Evolutionary conservation across 37 sponge, comb jelly and placozoan genomes (phyloP).

Genomic region (Halichondria panicea): DNA sequence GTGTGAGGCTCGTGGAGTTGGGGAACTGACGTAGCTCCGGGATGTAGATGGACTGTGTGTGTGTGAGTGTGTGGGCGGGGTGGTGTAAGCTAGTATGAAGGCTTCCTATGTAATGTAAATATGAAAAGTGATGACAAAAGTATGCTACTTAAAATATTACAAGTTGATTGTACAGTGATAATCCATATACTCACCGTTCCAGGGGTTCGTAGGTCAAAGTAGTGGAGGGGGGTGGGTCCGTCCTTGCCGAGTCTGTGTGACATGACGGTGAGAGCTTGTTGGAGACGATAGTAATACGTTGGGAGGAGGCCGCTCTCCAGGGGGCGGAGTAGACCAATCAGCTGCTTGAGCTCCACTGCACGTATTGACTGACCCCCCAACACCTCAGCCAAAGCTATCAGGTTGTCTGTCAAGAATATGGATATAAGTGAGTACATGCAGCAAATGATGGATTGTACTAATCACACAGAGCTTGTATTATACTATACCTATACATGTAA

Average conservation of each 20-base stretch:
- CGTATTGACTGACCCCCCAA: conserved; percentile 74
- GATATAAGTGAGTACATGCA: background rate
- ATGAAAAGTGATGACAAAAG: too few species aligned
- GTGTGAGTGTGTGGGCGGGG: background rate
- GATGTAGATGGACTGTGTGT: conserved; percentile 44
- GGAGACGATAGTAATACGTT: conserved; percentile 57
- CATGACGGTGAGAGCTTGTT: conserved; percentile 47
- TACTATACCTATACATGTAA: background rate
- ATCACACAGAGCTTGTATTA: background rate
- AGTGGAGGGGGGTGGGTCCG: conserved; percentile 45
- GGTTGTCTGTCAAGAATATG: conserved; percentile 29
- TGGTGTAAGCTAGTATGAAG: background rate
- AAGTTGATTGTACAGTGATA: too few species aligned
- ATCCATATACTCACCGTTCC: conserved; percentile 52
- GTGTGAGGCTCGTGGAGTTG: conserved; percentile 47
- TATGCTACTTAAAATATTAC: too few species aligned
- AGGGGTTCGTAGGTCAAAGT: conserved; percentile 54
- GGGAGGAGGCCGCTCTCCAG: conserved; percentile 39
- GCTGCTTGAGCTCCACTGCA: conserved; percentile 69
- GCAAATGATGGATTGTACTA: background rate
- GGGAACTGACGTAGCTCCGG: conserved; percentile 50
- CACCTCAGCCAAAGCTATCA: conserved; percentile 60
- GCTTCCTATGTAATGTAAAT: too few species aligned
- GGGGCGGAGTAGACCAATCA: conserved; percentile 62
- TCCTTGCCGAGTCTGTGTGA: conserved; percentile 18